Conservation (phyloP, 2,888 invertebrate species). For the Dryadula phaetusa region DNA sequence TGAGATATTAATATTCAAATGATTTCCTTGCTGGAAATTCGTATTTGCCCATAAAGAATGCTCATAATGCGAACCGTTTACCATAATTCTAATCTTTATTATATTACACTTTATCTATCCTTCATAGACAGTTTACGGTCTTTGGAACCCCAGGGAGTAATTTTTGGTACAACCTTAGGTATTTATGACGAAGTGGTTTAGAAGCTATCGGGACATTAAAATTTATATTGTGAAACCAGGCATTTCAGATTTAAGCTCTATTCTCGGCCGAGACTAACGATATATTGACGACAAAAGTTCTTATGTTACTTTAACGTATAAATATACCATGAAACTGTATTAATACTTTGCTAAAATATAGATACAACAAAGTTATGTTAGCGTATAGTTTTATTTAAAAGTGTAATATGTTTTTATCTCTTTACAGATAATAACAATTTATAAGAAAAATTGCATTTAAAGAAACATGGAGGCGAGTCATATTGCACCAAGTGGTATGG, state of each 20-base stretch:
- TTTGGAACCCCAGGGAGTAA: slow-evolving; percentile 43
- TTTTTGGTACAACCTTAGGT: slow-evolving; percentile 44
- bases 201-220: slow-evolving; percentile 46
- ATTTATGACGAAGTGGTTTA: slow-evolving; percentile 46
- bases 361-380: not conserved
- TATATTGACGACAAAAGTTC: slow-evolving; percentile 70
- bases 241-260: slow-evolving; percentile 41
- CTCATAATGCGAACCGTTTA: slow-evolving; percentile 55
- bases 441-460: not conserved
- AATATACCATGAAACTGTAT: slow-evolving; percentile 16
- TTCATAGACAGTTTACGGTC: slow-evolving; percentile 45
- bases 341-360: slow-evolving; percentile 14
- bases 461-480: slow-evolving; percentile 58
- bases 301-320: slow-evolving; percentile 48
- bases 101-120: slow-evolving; percentile 61
- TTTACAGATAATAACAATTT: slow-evolving; percentile 5
- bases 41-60: slow-evolving; percentile 35
- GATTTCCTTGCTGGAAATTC: slow-evolving; percentile 28
- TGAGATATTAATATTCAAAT: slow-evolving; percentile 28
- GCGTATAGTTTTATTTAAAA: not conserved
- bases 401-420: slow-evolving; percentile 10
- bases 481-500: slow-evolving; percentile 67
- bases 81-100: slow-evolving; percentile 65
- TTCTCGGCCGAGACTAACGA: slow-evolving; percentile 62
- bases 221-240: slow-evolving; percentile 41